Percentiles rank a stretch among this genome's conserved stretches.
These are phyloP conservation scores for Petrocephalus sullivani DNA, from an alignment of 2,797 vertebrate species.

Conservation along the genomic window DNA sequence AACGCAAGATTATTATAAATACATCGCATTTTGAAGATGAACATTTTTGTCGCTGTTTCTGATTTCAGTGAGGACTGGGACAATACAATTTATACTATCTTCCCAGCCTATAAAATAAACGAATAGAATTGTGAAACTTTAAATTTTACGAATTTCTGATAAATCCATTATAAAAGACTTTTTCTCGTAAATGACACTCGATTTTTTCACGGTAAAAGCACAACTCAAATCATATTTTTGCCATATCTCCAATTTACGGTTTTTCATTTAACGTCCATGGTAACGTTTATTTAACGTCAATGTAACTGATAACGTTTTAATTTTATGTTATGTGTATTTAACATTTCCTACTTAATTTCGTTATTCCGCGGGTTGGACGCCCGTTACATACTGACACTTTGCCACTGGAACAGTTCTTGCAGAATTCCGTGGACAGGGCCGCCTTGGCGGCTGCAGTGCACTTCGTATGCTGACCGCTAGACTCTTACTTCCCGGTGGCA, in stretches of 20 bases:
- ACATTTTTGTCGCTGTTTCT: not conserved
- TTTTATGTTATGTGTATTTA: not conserved
- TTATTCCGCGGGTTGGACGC: not conserved
- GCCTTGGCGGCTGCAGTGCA: conserved; percentile 25
- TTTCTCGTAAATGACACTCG: not conserved
- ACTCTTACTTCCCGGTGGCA: not conserved
- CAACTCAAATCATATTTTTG: not conserved
- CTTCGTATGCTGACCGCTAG: conserved; percentile 36
- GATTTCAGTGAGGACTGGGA: not conserved
- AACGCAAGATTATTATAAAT: not conserved
- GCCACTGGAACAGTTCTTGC: not conserved
- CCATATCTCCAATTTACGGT: not conserved
- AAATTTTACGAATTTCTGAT: not conserved
- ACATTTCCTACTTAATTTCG: not conserved
- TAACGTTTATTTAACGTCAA: too few species aligned
- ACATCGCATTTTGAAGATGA: not conserved
- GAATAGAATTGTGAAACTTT: not conserved
- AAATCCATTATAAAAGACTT: not conserved
- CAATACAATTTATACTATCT: not conserved
- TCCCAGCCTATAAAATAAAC: not conserved
- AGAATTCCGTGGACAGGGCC: conserved; percentile 13
- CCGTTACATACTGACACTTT: not conserved
- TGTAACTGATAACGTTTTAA: not conserved
- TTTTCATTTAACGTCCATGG: too few species aligned
- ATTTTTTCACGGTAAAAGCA: not conserved